These are phyloP conservation scores for Molossus molossus DNA, from an alignment of 2,797 vertebrate genomes.

Conservation along the genomic window DNA sequence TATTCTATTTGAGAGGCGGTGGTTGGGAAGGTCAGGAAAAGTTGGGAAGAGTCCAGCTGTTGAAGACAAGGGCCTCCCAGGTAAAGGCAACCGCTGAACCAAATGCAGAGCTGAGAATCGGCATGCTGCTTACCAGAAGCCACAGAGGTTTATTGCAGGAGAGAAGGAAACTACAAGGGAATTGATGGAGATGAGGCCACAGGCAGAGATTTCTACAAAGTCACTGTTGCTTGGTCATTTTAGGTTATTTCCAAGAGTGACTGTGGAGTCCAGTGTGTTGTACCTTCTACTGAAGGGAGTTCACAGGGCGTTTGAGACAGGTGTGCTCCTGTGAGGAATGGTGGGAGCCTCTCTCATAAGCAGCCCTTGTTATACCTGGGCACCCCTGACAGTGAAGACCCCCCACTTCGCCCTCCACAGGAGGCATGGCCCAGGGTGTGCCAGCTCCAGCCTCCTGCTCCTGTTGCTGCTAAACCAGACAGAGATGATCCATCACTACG, in stretches of 20 bases:
- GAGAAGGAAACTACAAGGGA: background rate
- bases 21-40: background rate
- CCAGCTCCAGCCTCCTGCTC: background rate
- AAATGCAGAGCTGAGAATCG: background rate
- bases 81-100: background rate
- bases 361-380: background rate
- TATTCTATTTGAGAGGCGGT: background rate
- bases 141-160: rapidly evolving
- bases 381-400: background rate
- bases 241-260: background rate
- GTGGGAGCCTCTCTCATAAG: background rate
- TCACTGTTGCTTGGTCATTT: background rate
- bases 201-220: background rate
- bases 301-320: rapidly evolving
- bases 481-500: background rate
- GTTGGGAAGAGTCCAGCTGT: background rate
- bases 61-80: background rate
- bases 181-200: background rate
- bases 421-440: rapidly evolving
- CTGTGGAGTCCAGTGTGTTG: no score
- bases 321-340: background rate
- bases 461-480: background rate
- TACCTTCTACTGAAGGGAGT: background rate
- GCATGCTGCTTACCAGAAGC: background rate
- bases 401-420: background rate